phyloP scores from a whole-genome alignment of 2,113 vertebrate genomes.

The Myocastor coypus region DNA sequence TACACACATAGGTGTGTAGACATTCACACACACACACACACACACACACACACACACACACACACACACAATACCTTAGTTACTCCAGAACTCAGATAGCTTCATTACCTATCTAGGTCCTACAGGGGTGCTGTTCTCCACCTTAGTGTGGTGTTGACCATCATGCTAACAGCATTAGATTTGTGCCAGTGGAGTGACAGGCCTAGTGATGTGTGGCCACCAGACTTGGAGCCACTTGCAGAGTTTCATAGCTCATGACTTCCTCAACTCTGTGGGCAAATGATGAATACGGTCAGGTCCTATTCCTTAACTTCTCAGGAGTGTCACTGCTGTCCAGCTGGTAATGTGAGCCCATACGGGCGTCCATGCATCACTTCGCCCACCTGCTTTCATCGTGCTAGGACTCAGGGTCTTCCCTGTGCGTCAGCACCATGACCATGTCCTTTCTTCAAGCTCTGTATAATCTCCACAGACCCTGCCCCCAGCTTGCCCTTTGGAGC shows the following conservation, averaged over 20 bases:
- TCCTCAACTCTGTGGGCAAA: neutral
- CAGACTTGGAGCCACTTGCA: neutral
- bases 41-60: neutral
- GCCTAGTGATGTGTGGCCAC: fast-evolving
- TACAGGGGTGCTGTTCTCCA: fast-evolving
- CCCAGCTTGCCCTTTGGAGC: fast-evolving
- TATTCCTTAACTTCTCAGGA: neutral
- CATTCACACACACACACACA: neutral
- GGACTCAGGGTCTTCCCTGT: neutral
- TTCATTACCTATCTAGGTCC: neutral
- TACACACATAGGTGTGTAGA: neutral
- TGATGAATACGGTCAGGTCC: fast-evolving
- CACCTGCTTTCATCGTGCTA: fast-evolving
- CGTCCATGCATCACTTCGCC: fast-evolving
- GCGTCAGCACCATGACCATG: fast-evolving
- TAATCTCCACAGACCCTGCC: neutral
- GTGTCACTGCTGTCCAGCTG: neutral
- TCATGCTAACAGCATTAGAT: neutral
- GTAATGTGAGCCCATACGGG: fast-evolving
- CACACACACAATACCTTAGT: no score
- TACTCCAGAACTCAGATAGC: neutral
- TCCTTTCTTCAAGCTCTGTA: neutral
- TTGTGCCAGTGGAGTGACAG: neutral
- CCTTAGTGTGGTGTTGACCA: fast-evolving
- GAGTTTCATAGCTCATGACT: neutral